Evolutionary conservation across 1,140 invertebrate species (phyloP).

Genomic region (Sitophilus oryzae): DNA sequence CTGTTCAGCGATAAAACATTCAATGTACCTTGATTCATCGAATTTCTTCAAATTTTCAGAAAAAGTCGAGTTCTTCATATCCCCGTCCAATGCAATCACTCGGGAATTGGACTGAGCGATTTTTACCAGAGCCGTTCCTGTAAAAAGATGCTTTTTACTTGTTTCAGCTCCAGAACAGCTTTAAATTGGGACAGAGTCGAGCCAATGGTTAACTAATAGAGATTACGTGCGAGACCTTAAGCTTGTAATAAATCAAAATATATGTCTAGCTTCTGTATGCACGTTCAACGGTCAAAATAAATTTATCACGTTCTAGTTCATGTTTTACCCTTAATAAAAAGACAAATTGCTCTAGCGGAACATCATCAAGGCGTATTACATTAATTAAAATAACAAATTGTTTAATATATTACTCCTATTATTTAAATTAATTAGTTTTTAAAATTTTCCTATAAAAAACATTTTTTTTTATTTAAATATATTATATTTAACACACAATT

Average conservation of each 20-base stretch:
- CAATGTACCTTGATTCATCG: conserved; percentile 74
- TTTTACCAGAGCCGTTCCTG: conserved; percentile 76
- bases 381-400: too few species aligned
- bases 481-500: too few species aligned
- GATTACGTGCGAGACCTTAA: not conserved
- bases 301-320: too few species aligned
- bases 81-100: conserved; percentile 89
- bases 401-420: too few species aligned
- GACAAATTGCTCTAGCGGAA: too few species aligned
- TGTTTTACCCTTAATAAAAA: too few species aligned
- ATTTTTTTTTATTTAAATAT: too few species aligned
- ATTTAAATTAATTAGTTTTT: too few species aligned
- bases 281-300: not conserved
- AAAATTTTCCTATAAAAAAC: too few species aligned
- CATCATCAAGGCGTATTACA: too few species aligned
- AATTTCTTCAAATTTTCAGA: conserved; percentile 85
- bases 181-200: too few species aligned
- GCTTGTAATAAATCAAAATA: conserved; percentile 1
- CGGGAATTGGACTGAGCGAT: conserved; percentile 74
- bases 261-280: not conserved
- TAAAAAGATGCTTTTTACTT: not conserved
- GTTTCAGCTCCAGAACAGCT: too few species aligned
- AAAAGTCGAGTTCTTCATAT: conserved; percentile 98
- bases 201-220: not conserved
- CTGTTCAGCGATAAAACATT: conserved; percentile 99